Base-by-base conservation (phyloP, 1,140 invertebrate species). In the Pogonomyrmex californicus region DNA sequence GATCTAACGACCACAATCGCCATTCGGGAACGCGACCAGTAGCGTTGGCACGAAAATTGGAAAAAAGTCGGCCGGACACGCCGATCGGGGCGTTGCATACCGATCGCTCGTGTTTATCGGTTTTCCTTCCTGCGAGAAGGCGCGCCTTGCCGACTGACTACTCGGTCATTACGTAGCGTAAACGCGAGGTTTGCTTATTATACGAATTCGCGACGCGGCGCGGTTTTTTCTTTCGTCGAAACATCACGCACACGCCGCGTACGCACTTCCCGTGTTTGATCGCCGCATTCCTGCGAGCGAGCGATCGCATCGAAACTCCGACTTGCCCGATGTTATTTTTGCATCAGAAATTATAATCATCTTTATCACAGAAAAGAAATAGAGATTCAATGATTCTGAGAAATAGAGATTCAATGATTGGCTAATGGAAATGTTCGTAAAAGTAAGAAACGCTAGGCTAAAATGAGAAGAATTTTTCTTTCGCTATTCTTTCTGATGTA, bases 191-290 rank as follows among this genome's bases (percentile, higher is more conserved):
- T 66, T 47, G 71, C 78, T 58, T 58, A 75, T 88, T 85, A 85
- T 54, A 41, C 68, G 23, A 62, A 71, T 87, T 70, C 63, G n/a
- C 44, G 60, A 54, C 44, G 23, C 23, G 60, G 33, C 62, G 62
- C 58, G 54, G 49, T 51, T 73, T 56, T 47, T 58, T 66, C 44
- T 30, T 23, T 56, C 62, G 33, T 44, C 56, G 65, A 79, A 66
- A 87, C 44, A 73, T 63, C 70, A 77, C 56, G 76, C 66, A 83
- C 83, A 54, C 70, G 56, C 33, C 38, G 62, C 36, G 49, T 79
- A 88, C 88, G 82, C 82, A 82, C 60, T 88, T 78, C 73, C 63
- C 56, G 51, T 66, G 76, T 71, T 81, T 86, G 54, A 63, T 71
- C 44, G 70, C 60, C 58, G 63, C 78, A 90, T 89, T 90, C 87